Evolutionary conservation across 2,797 vertebrate genomes (phyloP), one percentile per base, ranked within the genome.

Genomic region (Macropodus opercularis): DNA sequence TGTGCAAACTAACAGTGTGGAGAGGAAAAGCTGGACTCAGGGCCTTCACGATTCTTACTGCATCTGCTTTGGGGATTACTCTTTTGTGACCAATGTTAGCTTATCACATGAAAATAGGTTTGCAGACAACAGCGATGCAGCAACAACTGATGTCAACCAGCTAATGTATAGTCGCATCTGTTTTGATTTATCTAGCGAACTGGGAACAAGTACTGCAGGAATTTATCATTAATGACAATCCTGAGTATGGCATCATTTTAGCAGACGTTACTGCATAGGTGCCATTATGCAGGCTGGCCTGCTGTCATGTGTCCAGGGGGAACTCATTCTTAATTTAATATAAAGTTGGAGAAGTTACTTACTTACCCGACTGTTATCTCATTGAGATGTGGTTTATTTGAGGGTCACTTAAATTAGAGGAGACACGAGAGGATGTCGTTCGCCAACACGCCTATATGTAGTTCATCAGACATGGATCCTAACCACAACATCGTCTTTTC

Each of bases 181-280:
- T 64, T 73, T 62, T 72, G 76, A 77, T 58, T 75, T 65, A 80
- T 68, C 57, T 75, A 39, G 62, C 72, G 34, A 27, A 36, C 18
- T 24, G 36, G 38, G 23, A 12, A 55, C 38, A 75, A n/a, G 13
- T n/a, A 11, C n/a, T 21, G 6, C 2, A 26, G n/a, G n/a, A 46
- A 58, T 50, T 10, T 29, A 62, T 68, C 7, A 54, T 68, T 2
- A 41, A 64, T 32, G 23, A 24, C 15, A 69, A 27, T 26, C 11
- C 41, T 34, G 17, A n/a, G 39, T 8, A 47, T 38, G 19, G 6
- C 22, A 41, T 63, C 42, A 46, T 13, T 69, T 32, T 42, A 31
- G 5, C 10, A 60, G 2, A 15, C 8, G 5, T 34, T 35, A 13
- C 32, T 13, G 4, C 13, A 23, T 12, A 14, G 9, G 19, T 12